These are phyloP conservation scores for Cryptocephalus moraei DNA, from an alignment of 2,888 invertebrate species.

Conservation along the genomic window DNA sequence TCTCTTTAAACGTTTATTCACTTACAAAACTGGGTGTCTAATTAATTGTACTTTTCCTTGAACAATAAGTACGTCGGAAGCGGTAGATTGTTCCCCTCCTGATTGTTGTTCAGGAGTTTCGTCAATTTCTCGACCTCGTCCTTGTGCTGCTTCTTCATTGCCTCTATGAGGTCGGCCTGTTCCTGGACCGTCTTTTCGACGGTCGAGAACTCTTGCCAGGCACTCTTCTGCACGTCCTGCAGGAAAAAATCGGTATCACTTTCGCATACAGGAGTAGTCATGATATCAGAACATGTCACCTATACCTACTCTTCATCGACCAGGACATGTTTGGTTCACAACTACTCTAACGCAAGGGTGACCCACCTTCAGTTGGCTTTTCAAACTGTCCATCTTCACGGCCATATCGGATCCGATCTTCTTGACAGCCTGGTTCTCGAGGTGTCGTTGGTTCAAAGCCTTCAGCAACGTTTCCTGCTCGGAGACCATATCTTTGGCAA, in stretches of 20 bases:
- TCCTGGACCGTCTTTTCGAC: conserved; percentile 42
- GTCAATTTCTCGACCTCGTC: conserved; percentile 39
- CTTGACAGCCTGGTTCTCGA: conserved; percentile 35
- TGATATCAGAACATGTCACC: no score
- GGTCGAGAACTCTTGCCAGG: conserved; percentile 42
- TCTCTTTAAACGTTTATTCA: no score
- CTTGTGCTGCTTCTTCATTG: conserved; percentile 40
- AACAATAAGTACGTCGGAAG: conserved; percentile 30
- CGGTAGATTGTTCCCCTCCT: conserved; percentile 34
- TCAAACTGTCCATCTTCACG: conserved; percentile 40
- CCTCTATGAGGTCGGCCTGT: conserved; percentile 38
- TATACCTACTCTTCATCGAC: no score
- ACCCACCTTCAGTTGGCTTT: conserved; percentile 40
- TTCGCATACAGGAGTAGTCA: neutral
- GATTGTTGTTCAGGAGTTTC: conserved; percentile 38
- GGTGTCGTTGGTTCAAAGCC: conserved; percentile 32
- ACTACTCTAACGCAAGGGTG: neutral
- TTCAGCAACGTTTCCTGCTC: conserved; percentile 43
- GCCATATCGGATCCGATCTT: conserved; percentile 41
- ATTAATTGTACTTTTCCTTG: conserved; percentile 29
- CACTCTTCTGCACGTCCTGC: conserved; percentile 43
- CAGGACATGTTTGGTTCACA: no score
- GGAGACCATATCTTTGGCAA: conserved; percentile 42
- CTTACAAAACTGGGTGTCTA: neutral
- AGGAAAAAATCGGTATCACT: conserved; percentile 4